Evolutionary conservation across 2,888 invertebrate genomes (phyloP), one percentile per base, ranked within the genome.

Genomic region (Amblyteles armatorius): DNA sequence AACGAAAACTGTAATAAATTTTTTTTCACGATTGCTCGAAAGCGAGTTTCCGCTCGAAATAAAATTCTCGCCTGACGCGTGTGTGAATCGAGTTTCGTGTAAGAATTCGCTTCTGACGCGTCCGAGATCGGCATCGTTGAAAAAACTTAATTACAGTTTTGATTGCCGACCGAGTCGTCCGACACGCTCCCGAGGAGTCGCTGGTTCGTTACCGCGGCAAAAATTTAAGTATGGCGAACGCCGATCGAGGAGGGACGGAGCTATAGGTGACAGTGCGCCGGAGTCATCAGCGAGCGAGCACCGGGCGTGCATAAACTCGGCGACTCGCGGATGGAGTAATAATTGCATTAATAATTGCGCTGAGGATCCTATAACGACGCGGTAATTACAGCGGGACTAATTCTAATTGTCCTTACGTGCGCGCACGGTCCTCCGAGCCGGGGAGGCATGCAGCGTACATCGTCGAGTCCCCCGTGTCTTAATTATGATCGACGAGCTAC

Each of bases 311-410:
- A 65, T 33, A 68, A 60, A 33, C 60, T 67, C 71, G 72, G 57
- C 55, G 73, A 74, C 68, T 76, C 80, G 36, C 80, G 76, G 44
- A 83, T 76, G 67, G 72, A 74, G 65, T 50, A 82, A 73, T 88
- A 88, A 88, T 88, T 88, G 87, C 88, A 88, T 87, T 87, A 86
- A 88, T 88, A 87, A 87, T 87, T 78, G 79, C 82, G 36, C 82
- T 57, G 67, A 81, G 69, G 69, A 81, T 84, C 73, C 60, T 77
- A 60, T 87, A 87, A 87, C 85, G 87, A 87, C 85, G 79, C 82
- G 79, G 79, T 88, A 88, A 89, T 89, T 89, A 89, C 84, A 76
- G 50, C 84, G 84, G 84, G 84, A 85, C 87, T 88, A 86, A 87
- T 89, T 86, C 82, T 83, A 87, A 89, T 89, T 87, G 88, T 88